Evolutionary conservation across 2,888 invertebrate genomes (phyloP), one percentile per base, ranked within the genome.

Genomic region (Phyto melanocephala): DNA sequence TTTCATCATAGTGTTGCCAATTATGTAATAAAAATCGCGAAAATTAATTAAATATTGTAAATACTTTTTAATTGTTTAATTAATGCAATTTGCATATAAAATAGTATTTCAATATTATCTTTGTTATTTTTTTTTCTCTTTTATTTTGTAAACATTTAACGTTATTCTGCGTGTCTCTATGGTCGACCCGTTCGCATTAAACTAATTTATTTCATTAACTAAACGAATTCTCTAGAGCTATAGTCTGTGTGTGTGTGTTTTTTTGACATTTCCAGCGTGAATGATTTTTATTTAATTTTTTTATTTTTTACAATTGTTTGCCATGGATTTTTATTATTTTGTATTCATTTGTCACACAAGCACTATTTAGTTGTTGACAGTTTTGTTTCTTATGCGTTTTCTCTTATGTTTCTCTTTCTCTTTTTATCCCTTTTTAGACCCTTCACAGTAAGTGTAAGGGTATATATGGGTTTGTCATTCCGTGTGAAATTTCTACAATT

Each of bases 131-230:
- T 10, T 11, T 45, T 58, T 47, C 0, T 17, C 8, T n/a, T 33
- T 37, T 17, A 2, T 5, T 28, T 35, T 45, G 22, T 22, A 50
- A 62, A 50, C n/a, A 28, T 28, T 28, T 28, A 28, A 28, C 28
- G 28, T 5, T 28, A 28, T 56, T 20, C 13, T 35, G 35, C 65
- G 45, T 76, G 82, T 79, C 75, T 79, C 67, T 79, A 33, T 76
- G 37, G 54, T 33, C 52, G 79, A 71, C 71, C 58, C 67, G 65
- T 76, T 75, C 70, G 67, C 62, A 63, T 79, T 70, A 76, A 79
- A 82, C 82, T 82, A 79, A 79, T 82, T 79, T 65, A 5, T 28
- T 28, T 28, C 6, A 75, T 71, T 76, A 71, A 68, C 70, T 63
- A 50, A 67, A 70, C 70, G 63, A 63, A 72, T 45, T 68, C 62